These are phyloP conservation scores for Eudasyphora cyanicolor DNA, from an alignment of 2,888 invertebrate species.

Conservation along the genomic window DNA sequence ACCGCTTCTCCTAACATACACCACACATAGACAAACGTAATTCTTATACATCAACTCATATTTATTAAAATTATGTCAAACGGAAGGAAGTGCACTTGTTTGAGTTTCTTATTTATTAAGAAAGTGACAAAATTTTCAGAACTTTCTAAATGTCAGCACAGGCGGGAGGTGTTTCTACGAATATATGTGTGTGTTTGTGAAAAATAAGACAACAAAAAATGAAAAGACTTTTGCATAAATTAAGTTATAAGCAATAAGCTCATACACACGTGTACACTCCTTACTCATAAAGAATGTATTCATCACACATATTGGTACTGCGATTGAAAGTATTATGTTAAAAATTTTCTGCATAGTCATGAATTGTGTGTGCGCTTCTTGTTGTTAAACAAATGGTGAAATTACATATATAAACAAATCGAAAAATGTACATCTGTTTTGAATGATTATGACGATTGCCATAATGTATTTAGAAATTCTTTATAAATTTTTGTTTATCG, in stretches of 20 bases:
- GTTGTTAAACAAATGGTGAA: neutral
- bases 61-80: constrained; percentile 37
- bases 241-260: neutral
- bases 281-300: neutral
- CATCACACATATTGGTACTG: neutral
- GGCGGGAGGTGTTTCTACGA: too few relatives aligned
- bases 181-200: neutral
- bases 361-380: too few relatives aligned
- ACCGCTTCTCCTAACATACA: too few relatives aligned
- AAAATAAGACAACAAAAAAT: neutral
- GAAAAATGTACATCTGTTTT: too few relatives aligned
- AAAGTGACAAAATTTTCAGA: constrained; percentile 32
- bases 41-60: neutral
- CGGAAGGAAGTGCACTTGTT: constrained; percentile 45
- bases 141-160: too few relatives aligned
- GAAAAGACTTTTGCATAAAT: constrained; percentile 10
- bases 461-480: too few relatives aligned
- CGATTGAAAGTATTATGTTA: neutral
- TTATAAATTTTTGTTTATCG: too few relatives aligned
- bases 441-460: too few relatives aligned
- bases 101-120: constrained; percentile 13
- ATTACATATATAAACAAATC: too few relatives aligned
- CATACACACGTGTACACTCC: neutral
- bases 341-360: neutral
- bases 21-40: too few relatives aligned